phyloP scores from a whole-genome alignment of 2,797 vertebrate species.

The Acrocephalus scirpaceus region DNA sequence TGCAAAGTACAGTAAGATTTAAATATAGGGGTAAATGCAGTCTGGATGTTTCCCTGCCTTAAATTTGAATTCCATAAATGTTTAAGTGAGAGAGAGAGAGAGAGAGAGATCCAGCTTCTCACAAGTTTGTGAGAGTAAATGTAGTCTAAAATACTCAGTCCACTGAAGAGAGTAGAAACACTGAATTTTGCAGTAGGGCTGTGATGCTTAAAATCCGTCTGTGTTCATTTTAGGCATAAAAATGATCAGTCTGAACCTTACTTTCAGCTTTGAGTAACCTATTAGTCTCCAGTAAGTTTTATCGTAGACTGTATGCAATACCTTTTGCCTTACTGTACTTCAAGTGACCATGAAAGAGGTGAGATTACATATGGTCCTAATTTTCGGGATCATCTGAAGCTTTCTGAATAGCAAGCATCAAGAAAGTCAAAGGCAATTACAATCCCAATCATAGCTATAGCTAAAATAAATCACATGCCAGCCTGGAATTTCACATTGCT shows the following conservation, averaged over 20 bases:
- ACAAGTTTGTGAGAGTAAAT: background rate
- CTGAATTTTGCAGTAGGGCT: background rate
- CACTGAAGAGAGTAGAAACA: background rate
- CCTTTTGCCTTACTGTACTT: background rate
- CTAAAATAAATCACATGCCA: background rate
- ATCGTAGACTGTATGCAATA: background rate
- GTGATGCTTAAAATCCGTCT: background rate
- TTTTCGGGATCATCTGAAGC: background rate
- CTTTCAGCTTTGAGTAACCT: background rate
- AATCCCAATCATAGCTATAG: background rate
- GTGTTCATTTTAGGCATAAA: background rate
- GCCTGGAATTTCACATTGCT: background rate
- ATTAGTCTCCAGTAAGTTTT: background rate
- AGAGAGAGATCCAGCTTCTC: background rate
- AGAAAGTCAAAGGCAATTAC: background rate
- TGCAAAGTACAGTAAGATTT: background rate
- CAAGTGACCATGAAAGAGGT: background rate
- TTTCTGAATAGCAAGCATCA: conserved; percentile 29
- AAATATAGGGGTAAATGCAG: background rate
- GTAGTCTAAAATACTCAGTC: background rate
- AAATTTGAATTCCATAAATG: background rate
- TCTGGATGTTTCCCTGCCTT: background rate
- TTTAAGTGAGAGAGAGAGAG: background rate
- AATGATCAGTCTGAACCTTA: background rate
- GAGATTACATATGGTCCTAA: background rate